phyloP scores from a whole-genome alignment of 2,888 invertebrate genomes.

The Brachycybe producta region DNA sequence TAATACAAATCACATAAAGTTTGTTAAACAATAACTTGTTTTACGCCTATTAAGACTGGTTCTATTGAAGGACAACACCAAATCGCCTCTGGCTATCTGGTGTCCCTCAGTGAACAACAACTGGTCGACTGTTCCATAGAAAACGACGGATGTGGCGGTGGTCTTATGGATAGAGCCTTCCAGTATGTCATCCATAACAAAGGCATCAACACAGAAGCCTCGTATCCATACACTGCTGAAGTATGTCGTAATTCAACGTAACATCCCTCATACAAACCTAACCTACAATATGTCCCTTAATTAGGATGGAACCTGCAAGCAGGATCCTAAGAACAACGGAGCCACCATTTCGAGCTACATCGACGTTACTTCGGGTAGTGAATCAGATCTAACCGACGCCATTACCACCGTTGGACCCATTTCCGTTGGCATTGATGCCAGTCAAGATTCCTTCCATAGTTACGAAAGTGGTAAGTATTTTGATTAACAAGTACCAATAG shows the following conservation, averaged over 20 bases:
- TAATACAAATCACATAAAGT: conserved; percentile 41
- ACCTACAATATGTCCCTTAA: not conserved
- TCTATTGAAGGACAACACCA: conserved; percentile 48
- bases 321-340: not conserved
- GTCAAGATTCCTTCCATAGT: conserved; percentile 69
- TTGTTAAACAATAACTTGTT: not conserved
- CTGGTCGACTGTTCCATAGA: conserved; percentile 68
- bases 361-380: conserved; percentile 56
- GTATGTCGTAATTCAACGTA: conserved; percentile 27
- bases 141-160: conserved; percentile 82
- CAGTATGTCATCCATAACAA: conserved; percentile 60
- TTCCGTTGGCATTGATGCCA: conserved; percentile 80
- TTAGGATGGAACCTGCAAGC: not conserved
- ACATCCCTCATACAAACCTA: not conserved
- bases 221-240: conserved; percentile 72
- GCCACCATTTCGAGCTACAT: conserved; percentile 54
- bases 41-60: conserved; percentile 51
- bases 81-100: conserved; percentile 56
- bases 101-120: conserved; percentile 85
- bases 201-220: conserved; percentile 76
- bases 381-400: conserved; percentile 57
- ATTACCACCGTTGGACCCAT: conserved; percentile 74
- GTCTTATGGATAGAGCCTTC: conserved; percentile 60
- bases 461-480: conserved; percentile 41
- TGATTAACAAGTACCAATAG: too few species aligned